phyloP scores from a whole-genome alignment of 2,888 invertebrate genomes.

The Aspidiotus destructor region DNA sequence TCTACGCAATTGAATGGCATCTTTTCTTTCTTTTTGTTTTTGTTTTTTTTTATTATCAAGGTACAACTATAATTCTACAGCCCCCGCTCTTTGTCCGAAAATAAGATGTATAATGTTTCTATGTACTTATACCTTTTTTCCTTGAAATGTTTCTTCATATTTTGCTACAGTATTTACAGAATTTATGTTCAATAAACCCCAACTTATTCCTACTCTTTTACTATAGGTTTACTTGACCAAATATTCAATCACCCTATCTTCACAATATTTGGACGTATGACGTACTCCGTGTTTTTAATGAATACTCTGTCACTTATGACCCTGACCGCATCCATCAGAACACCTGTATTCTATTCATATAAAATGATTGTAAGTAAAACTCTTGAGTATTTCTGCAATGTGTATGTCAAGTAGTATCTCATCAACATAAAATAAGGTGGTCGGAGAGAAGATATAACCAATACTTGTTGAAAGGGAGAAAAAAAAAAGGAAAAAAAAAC shows the following conservation, averaged over 20 bases:
- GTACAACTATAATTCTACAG: too few relatives aligned
- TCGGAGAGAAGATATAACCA: too few relatives aligned
- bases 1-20: too few relatives aligned
- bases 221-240: constrained; percentile 20
- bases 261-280: constrained; percentile 28
- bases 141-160: too few relatives aligned
- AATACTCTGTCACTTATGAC: constrained; percentile 27
- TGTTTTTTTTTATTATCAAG: too few relatives aligned
- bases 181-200: not conserved
- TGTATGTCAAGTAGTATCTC: not conserved
- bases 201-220: not conserved
- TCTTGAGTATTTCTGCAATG: not conserved
- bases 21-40: too few relatives aligned
- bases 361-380: constrained; percentile 25
- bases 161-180: not conserved
- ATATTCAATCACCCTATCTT: constrained; percentile 23
- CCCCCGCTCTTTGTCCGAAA: too few relatives aligned
- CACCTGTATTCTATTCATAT: constrained; percentile 27
- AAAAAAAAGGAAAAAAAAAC: too few relatives aligned
- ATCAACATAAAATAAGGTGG: not conserved
- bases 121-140: not conserved
- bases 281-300: constrained; percentile 28
- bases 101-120: too few relatives aligned
- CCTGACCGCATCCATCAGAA: constrained; percentile 23
- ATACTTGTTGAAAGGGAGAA: too few relatives aligned